Percentiles rank a stretch among this genome's conserved stretches.
phyloP scores from a whole-genome alignment of 2,113 vertebrate genomes.

The Zeus faber region DNA sequence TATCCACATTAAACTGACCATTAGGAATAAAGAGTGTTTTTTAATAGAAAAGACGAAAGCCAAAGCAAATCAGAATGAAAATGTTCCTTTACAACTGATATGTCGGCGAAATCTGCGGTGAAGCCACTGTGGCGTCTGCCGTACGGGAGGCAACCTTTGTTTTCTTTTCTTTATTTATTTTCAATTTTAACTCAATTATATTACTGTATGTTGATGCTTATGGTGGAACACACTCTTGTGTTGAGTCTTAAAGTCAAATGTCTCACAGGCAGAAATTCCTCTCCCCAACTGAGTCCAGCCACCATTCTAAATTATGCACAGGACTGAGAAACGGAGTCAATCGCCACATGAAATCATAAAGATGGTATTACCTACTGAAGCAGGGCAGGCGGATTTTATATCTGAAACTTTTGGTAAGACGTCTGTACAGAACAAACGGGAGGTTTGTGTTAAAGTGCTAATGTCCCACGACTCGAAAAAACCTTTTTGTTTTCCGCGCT shows the following conservation, averaged over 20 bases:
- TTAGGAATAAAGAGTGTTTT: background rate
- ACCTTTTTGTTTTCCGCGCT: conserved; percentile 6
- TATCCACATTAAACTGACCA: background rate
- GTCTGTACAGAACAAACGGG: conserved; percentile 8
- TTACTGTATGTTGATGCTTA: conserved; percentile 15
- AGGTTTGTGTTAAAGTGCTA: background rate
- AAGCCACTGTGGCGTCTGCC: too few relatives aligned
- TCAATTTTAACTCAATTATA: conserved; percentile 23
- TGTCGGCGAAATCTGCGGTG: conserved; percentile 17
- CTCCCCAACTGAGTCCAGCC: too few relatives aligned
- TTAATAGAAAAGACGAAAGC: background rate
- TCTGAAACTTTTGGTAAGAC: conserved; percentile 8
- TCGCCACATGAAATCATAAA: conserved; percentile 16
- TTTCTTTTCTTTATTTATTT: background rate
- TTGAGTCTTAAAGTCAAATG: too few relatives aligned
- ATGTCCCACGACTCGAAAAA: background rate
- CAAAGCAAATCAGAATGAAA: conserved; percentile 11
- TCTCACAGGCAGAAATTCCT: too few relatives aligned
- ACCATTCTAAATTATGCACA: too few relatives aligned
- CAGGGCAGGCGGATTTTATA: conserved; percentile 7
- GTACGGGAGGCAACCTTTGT: too few relatives aligned
- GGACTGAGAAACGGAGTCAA: conserved; percentile 7
- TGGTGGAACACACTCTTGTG: conserved; percentile 27
- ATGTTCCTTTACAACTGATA: conserved; percentile 30
- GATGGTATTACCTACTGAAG: conserved; percentile 18